phyloP scores from a whole-genome alignment of 2,888 invertebrate species.

The Unio delphinus region DNA sequence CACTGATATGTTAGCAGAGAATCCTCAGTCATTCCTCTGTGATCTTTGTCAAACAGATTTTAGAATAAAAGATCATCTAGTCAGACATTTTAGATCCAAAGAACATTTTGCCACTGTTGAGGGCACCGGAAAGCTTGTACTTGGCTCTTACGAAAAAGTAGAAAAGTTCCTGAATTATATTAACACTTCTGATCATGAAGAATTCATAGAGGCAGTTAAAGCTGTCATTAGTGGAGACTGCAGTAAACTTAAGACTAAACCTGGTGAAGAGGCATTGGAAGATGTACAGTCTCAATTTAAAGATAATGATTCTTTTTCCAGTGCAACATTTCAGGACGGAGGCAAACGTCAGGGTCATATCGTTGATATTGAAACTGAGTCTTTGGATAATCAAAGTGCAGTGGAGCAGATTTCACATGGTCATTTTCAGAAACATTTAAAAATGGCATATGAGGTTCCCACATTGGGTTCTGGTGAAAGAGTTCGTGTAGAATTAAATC shows the following conservation, averaged over 20 bases:
- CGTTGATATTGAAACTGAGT: neutral
- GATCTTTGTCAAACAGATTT: slow-evolving; percentile 96
- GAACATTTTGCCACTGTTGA: slow-evolving; percentile 96
- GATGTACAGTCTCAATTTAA: neutral
- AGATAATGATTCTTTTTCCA: neutral
- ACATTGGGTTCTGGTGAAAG: slow-evolving; percentile 23
- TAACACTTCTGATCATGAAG: slow-evolving; percentile 83
- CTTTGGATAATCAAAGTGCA: neutral
- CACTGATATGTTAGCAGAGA: slow-evolving; percentile 77
- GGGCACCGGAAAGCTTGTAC: slow-evolving; percentile 91
- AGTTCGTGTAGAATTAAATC: slow-evolving; percentile 56
- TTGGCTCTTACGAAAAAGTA: slow-evolving; percentile 94
- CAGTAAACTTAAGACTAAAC: slow-evolving; percentile 10
- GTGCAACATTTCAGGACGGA: neutral
- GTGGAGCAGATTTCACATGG: neutral
- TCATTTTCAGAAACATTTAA: slow-evolving; percentile 9
- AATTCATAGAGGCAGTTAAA: slow-evolving; percentile 25
- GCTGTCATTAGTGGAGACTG: slow-evolving; percentile 14
- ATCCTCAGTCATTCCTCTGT: slow-evolving; percentile 96
- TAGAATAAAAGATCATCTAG: slow-evolving; percentile 93
- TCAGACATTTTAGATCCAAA: slow-evolving; percentile 96
- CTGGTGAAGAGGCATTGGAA: slow-evolving; percentile 6
- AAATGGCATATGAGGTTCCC: slow-evolving; percentile 2
- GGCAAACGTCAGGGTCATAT: neutral
- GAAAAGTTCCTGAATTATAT: slow-evolving; percentile 91